Evolutionary conservation across 2,797 vertebrate species (phyloP), one percentile per base, ranked within the genome.

Genomic region (Phataginus tricuspis): DNA sequence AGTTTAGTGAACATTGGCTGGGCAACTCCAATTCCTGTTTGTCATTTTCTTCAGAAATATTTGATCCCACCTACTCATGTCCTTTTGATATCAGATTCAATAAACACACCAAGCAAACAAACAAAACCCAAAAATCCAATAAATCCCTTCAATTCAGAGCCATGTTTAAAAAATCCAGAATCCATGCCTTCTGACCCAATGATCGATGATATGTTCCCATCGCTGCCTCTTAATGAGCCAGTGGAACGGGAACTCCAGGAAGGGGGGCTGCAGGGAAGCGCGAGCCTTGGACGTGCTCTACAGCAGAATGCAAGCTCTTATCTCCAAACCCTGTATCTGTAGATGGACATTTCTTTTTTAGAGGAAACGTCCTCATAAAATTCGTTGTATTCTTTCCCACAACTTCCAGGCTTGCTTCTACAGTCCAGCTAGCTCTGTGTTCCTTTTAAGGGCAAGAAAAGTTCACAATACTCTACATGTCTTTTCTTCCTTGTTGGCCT

Each of bases 21-120:
- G 4, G 11, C 23, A 57, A 80, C 59, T 84, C 57, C 18, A 14
- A 57, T 94, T 72, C 55, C 51, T 83, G 34, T 86, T 87, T 92
- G 74, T 80, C 68, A 39, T 92, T 89, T 94, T 49, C 90, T 95
- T 55, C 34, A 64, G 90, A 93, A 94, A 96, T 66, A 80, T 29
- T 63, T 91, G 83, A 91, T 91, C 79, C 55, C 45, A 68, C 39
- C 93, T 59, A 42, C 37, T 68, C 64, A 29, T 82, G 13, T 91
- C 82, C 79, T 96, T 95, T 72, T 61, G 89, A 77, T 95, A 92
- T 10, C 63, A 72, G 59, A 74, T 72, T 94, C 88, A 37, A 16
- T 86, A 78, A 90, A 69, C 45, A 89, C 49, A 71, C 14, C 21
- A 45, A 85, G 18, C 51, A 86, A 93, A 55, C 57, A 80, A 92